Conservation (phyloP, 2,113 vertebrate genomes). For the Anoura caudifer region DNA sequence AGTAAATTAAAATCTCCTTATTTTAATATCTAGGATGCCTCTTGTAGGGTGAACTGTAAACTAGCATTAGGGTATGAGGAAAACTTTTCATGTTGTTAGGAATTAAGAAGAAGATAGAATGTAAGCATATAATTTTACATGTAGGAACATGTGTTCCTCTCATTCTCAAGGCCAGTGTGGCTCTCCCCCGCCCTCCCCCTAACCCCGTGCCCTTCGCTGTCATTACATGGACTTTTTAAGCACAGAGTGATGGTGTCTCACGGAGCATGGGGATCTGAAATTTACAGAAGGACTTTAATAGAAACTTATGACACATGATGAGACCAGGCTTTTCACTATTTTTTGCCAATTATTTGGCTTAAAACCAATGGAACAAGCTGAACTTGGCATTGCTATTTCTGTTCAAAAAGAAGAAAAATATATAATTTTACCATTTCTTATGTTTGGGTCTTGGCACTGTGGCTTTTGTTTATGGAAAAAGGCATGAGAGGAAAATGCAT, state of each 20-base stretch:
- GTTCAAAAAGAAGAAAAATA: slow-evolving; percentile 68
- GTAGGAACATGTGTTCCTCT: not conserved
- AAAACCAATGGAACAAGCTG: slow-evolving; percentile 71
- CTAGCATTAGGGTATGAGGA: not conserved
- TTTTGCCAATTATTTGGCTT: slow-evolving; percentile 70
- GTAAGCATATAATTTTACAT: not conserved
- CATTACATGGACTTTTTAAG: not conserved
- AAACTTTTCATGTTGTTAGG: not conserved
- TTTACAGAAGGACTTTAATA: slow-evolving; percentile 60
- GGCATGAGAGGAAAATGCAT: slow-evolving; percentile 61
- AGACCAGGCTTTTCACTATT: slow-evolving; percentile 56
- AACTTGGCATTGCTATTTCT: slow-evolving; percentile 76
- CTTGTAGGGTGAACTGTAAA: not conserved
- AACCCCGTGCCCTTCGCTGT: not conserved
- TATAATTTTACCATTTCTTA: slow-evolving; percentile 71
- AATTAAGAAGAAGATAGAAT: not conserved
- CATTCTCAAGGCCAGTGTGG: not conserved
- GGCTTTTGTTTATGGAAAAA: slow-evolving; percentile 74
- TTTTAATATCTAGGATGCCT: not conserved
- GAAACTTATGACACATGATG: slow-evolving; percentile 49
- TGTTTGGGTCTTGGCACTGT: slow-evolving; percentile 63
- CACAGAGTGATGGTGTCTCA: not conserved
- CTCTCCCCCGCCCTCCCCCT: not conserved
- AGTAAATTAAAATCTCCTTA: not conserved
- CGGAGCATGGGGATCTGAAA: not conserved